These are phyloP conservation scores for Gila orcuttii DNA, from an alignment of 2,113 vertebrate species.

Conservation along the genomic window DNA sequence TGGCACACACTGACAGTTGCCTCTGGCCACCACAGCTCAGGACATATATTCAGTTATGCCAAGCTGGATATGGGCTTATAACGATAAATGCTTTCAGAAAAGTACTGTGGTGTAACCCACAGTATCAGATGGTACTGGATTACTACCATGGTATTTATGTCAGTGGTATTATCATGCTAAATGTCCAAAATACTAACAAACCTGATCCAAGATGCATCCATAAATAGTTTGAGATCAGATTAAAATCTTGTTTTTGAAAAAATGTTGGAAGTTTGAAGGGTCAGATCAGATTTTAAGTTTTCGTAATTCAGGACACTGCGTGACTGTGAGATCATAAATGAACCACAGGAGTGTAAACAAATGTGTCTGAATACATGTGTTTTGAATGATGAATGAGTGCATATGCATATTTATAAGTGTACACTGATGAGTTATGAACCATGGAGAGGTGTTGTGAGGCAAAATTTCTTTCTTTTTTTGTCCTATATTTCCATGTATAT, in stretches of 20 bases:
- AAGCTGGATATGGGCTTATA: not conserved
- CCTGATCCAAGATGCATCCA: not conserved
- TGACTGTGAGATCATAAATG: not conserved
- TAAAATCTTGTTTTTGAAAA: not conserved
- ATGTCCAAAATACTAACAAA: not conserved
- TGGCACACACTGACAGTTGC: constrained; percentile 8
- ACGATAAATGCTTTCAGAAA: not conserved
- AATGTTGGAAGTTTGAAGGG: not conserved
- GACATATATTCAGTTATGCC: not conserved
- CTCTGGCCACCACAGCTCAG: constrained; percentile 7
- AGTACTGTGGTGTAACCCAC: not conserved
- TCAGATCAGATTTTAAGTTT: not conserved
- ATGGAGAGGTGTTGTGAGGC: not conserved
- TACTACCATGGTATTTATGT: not conserved
- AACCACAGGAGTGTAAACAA: not conserved
- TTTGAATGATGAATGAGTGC: not conserved
- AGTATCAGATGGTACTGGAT: not conserved
- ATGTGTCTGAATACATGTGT: not conserved
- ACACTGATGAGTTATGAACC: not conserved
- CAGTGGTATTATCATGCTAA: not conserved
- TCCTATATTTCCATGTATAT: not conserved
- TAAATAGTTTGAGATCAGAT: not conserved
- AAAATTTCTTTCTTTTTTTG: not conserved
- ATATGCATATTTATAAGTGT: not conserved
- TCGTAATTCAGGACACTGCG: not conserved